These are phyloP conservation scores for Ypsolopha sequella DNA, from an alignment of 2,888 invertebrate genomes.

Conservation along the genomic window DNA sequence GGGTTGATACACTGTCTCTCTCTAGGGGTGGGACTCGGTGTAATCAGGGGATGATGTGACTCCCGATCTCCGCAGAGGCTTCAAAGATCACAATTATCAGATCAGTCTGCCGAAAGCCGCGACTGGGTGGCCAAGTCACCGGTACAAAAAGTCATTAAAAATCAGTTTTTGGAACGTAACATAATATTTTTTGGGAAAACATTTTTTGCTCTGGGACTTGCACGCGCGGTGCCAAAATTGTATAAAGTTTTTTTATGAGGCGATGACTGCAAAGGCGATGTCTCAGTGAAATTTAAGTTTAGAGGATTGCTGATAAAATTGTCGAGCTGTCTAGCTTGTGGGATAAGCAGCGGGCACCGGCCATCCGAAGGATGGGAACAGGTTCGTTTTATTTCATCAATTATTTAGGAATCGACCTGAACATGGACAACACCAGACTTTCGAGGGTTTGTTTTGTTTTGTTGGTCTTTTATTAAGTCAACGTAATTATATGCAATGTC, in stretches of 20 bases:
- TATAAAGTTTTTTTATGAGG: background rate
- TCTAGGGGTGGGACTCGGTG: slow-evolving; percentile 66
- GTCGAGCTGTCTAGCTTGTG: slow-evolving; percentile 70
- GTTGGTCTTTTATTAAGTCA: too few relatives aligned
- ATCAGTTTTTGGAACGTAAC: background rate
- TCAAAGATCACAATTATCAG: slow-evolving; percentile 70
- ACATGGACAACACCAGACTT: too few relatives aligned
- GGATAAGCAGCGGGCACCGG: slow-evolving; percentile 73
- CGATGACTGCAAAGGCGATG: background rate
- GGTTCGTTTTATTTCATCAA: slow-evolving; percentile 69
- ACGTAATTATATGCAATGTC: too few relatives aligned
- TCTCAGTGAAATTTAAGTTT: background rate
- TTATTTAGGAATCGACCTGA: too few relatives aligned
- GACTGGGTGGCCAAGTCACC: slow-evolving; percentile 57
- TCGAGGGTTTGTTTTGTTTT: too few relatives aligned
- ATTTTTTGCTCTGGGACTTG: background rate
- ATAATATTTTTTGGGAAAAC: background rate
- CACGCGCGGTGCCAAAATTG: background rate
- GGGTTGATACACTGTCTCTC: slow-evolving; percentile 25
- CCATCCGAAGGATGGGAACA: slow-evolving; percentile 81
- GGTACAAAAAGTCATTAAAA: slow-evolving; percentile 17
- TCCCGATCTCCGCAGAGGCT: slow-evolving; percentile 65
- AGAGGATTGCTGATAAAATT: slow-evolving; percentile 14
- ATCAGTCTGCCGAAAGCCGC: slow-evolving; percentile 69
- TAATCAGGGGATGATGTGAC: slow-evolving; percentile 72